These are phyloP conservation scores for Crematogaster levior DNA, from an alignment of 2,888 invertebrate genomes.

Conservation along the genomic window DNA sequence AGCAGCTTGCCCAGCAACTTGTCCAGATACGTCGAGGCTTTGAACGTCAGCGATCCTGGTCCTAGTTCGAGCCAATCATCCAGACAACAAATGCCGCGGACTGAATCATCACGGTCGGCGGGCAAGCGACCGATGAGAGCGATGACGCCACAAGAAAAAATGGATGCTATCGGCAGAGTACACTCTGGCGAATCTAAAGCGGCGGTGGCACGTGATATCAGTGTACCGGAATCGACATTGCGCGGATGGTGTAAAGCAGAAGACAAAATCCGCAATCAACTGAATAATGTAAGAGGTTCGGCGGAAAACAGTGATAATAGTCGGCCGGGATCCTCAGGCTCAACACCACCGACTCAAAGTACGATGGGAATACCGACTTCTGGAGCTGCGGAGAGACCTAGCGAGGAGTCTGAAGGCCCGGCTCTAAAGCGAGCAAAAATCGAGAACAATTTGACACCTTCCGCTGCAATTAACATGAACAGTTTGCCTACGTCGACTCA, in stretches of 20 bases:
- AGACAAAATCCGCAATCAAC: slow-evolving; percentile 91
- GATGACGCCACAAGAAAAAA: slow-evolving; percentile 91
- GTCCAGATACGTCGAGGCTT: not conserved
- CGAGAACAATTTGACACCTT: not conserved
- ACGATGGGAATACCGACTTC: not conserved
- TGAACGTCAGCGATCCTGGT: not conserved
- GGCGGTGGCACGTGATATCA: slow-evolving; percentile 94
- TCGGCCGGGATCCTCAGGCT: slow-evolving; percentile 75
- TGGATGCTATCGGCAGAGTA: slow-evolving; percentile 93
- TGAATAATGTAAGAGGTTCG: slow-evolving; percentile 86
- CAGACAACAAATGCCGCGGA: slow-evolving; percentile 85
- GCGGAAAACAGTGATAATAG: slow-evolving; percentile 86
- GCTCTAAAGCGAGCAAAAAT: not conserved
- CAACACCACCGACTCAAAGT: slow-evolving; percentile 33
- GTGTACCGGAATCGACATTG: slow-evolving; percentile 94
- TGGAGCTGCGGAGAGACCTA: not conserved
- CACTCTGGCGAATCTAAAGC: slow-evolving; percentile 95
- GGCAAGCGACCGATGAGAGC: slow-evolving; percentile 93
- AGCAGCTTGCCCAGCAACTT: no score
- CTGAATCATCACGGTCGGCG: slow-evolving; percentile 87
- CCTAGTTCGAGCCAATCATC: not conserved
- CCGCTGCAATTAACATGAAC: not conserved
- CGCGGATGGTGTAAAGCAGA: slow-evolving; percentile 96
- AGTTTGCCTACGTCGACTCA: not conserved
- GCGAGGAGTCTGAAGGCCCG: not conserved